A percentile compares a stretch with the other conserved stretches of the same genome.
Evolutionary conservation across 1,140 invertebrate species (phyloP).

Genomic region (Drosophila eugracilis): DNA sequence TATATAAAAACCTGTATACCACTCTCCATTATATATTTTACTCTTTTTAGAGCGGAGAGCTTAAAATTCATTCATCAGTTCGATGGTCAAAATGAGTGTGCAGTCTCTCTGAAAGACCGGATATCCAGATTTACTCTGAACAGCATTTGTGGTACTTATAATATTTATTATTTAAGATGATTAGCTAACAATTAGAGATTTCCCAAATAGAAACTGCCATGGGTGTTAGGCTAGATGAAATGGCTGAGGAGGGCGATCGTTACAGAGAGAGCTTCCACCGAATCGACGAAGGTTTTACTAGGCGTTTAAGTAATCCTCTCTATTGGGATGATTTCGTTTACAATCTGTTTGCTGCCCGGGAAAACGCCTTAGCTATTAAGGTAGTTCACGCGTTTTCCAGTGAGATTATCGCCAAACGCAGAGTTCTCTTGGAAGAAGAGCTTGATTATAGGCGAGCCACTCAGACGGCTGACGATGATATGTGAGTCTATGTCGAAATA

Average conservation of each 20-base stretch:
- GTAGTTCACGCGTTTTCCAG: slow-evolving; percentile 68
- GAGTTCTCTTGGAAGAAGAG: slow-evolving; percentile 56
- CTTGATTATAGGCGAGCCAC: slow-evolving; percentile 31
- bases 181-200: not conserved
- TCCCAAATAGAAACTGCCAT: slow-evolving; percentile 90
- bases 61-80: slow-evolving; percentile 68
- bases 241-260: slow-evolving; percentile 63
- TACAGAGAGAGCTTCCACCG: slow-evolving; percentile 66
- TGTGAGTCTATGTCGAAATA: not conserved
- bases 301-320: slow-evolving; percentile 61
- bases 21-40: not conserved
- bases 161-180: not conserved
- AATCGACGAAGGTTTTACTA: slow-evolving; percentile 65
- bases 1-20: too few relatives aligned
- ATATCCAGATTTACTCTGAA: slow-evolving; percentile 90
- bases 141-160: slow-evolving; percentile 89
- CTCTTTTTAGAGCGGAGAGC: slow-evolving; percentile 79
- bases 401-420: slow-evolving; percentile 68
- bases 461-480: slow-evolving; percentile 58
- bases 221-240: slow-evolving; percentile 87
- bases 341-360: slow-evolving; percentile 44
- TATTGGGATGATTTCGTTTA: slow-evolving; percentile 48
- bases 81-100: slow-evolving; percentile 20
- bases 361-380: slow-evolving; percentile 46
- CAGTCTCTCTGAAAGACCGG: slow-evolving; percentile 49